Conservation (phyloP, 1,140 invertebrate species). For the Cyclina sinensis region DNA sequence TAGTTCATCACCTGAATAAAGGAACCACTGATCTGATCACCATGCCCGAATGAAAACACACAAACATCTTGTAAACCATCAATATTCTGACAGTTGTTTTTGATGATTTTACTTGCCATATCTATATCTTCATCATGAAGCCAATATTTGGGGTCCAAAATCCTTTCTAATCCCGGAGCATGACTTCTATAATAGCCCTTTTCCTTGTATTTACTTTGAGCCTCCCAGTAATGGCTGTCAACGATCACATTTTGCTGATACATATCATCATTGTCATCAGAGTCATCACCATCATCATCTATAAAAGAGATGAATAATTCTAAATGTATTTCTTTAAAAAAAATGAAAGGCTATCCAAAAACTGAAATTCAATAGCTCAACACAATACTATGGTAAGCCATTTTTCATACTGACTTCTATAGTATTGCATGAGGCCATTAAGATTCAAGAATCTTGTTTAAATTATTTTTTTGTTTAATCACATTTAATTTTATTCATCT, state of each 20-base stretch:
- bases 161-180: background rate
- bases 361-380: too few species aligned
- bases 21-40: background rate
- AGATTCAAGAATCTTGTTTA: too few species aligned
- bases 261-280: background rate
- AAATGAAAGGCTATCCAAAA: too few species aligned
- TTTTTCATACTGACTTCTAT: too few species aligned
- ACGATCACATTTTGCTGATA: background rate
- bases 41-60: slow-evolving; percentile 13
- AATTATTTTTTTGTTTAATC: too few species aligned
- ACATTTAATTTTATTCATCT: too few species aligned
- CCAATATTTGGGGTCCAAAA: slow-evolving; percentile 15
- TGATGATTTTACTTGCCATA: background rate
- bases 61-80: slow-evolving; percentile 50
- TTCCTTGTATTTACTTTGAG: background rate
- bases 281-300: background rate
- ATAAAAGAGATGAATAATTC: background rate
- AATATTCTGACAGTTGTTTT: background rate
- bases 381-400: too few species aligned
- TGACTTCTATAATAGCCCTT: background rate
- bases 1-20: slow-evolving; percentile 50
- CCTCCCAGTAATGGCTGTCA: background rate
- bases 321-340: too few species aligned
- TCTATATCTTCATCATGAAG: slow-evolving; percentile 47
- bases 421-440: too few species aligned